phyloP scores from a whole-genome alignment of 2,113 vertebrate species.

The Amphiprion ocellaris region DNA sequence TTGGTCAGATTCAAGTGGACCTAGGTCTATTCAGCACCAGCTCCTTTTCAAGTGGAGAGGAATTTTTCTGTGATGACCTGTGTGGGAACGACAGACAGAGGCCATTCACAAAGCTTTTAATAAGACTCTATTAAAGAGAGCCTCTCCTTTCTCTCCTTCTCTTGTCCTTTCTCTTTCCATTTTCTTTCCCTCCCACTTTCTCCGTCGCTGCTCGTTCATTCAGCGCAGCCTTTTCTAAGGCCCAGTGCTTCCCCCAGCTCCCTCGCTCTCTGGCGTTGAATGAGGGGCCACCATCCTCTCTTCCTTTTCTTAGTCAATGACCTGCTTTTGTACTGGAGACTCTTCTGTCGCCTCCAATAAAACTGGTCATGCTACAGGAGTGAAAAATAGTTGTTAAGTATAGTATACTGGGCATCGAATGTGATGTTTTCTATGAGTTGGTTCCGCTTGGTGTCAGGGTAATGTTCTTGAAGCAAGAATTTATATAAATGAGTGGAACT shows the following conservation, averaged over 20 bases:
- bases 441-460: not conserved
- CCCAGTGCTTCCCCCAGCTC: slow-evolving; percentile 26
- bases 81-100: slow-evolving; percentile 78
- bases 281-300: slow-evolving; percentile 63
- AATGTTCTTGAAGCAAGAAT: no score
- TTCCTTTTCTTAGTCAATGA: slow-evolving; percentile 65
- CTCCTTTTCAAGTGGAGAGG: slow-evolving; percentile 69
- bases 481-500: no score
- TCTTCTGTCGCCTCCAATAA: slow-evolving; percentile 23
- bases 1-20: slow-evolving; percentile 50
- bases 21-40: slow-evolving; percentile 44
- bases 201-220: slow-evolving; percentile 37
- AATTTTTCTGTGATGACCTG: slow-evolving; percentile 50
- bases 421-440: not conserved
- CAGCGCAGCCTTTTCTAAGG: slow-evolving; percentile 23
- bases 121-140: slow-evolving; percentile 53
- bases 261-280: slow-evolving; percentile 62
- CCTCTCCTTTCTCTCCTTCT: slow-evolving; percentile 39
- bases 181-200: slow-evolving; percentile 33
- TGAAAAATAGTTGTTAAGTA: slow-evolving; percentile 2
- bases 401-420: not conserved
- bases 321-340: slow-evolving; percentile 55
- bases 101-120: slow-evolving; percentile 75
- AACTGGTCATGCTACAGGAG: not conserved
- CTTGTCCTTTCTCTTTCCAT: slow-evolving; percentile 29